Evolutionary conservation across 2,888 invertebrate genomes (phyloP), one percentile per base, ranked within the genome.

Genomic region (Marronus borbonicus): DNA sequence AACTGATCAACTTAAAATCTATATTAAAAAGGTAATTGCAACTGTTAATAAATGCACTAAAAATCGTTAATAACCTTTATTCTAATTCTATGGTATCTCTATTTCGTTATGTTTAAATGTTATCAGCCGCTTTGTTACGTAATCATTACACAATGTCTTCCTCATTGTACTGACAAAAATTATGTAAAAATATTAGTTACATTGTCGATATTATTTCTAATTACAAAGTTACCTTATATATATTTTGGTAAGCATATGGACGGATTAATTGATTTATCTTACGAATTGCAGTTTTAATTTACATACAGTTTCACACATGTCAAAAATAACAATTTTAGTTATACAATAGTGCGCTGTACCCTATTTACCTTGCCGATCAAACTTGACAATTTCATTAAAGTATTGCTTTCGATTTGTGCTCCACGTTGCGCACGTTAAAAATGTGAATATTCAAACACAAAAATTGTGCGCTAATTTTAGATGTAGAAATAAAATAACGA

Each of bases 201-300:
- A 24, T 68, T 55, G 28, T 58, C 24, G 65, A 66, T 65, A 50
- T 39, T 36, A 74, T 76, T 65, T 64, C 66, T 58, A 44, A 66
- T 52, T 75, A 75, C 74, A 62, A 62, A 62, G 66, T 66, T 66
- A 66, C 44, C 36, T 36, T 52, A 68, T 14, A 68, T 50, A 39
- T 68, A 74, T 39, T 60, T 60, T 60, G 72, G 72, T 62, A 78
- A 76, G 68, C 68, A 68, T 69, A 36, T 76, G 78, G 78, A 78
- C 78, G 78, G 78, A 78, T 28, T 60, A 74, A 74, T 60, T 74
- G 72, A 60, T 74, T 74, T 74, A 60, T 74, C 72, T 72, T 72
- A 74, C 72, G 44, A 60, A 44, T 24, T 74, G 72, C 72, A 74
- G 72, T 31, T 60, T 74, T 74, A 60, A 17, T 44, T 44, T 74